Evolutionary conservation across 1,140 invertebrate genomes (phyloP), one percentile per base, ranked within the genome.

Genomic region (Anastatus disparis): DNA sequence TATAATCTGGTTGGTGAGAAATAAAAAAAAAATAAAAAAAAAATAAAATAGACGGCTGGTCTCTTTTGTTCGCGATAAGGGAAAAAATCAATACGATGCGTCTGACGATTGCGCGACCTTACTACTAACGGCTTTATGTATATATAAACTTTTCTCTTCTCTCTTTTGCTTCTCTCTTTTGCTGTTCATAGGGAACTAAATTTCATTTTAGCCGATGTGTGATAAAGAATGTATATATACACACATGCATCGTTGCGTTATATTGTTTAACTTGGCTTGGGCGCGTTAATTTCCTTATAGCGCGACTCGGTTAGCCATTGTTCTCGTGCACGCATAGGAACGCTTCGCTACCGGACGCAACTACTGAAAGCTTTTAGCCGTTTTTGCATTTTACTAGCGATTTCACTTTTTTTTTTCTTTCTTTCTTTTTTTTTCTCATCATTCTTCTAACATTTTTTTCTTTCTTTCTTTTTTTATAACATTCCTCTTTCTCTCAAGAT

Each of bases 61-160:
- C 35, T n/a, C n/a, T 53, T 55, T 55, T 44, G 67, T 62, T 48
- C 35, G 42, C 61, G 31, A 27, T 53, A 55, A 61, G 48, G 26
- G 56, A 63, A 70, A n/a, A 70, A 70, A 70, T 70, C 67, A 70
- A 70, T 70, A 70, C 58, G 42, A 44, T 56, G 58, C 67, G 67
- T 70, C 67, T 70, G 67, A 70, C 67, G 38, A 63, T 55, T 38
- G 17, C 27, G 17, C 44, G 67, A 53, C 56, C 48, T 53, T 69
- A 69, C 44, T 44, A 69, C 66, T 68, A 10, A 3, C 13, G 24
- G 15, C 4, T 4, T 4, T 42, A 15, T n/a, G 20, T 13, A 24
- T 40, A 3, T 24, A 1, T 10, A 6, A 10, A 4, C 4, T 35
- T 10, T 10, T 10, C 35, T 20, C 31, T 17, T 15, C 29, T 10